Conservation (phyloP, 2,797 vertebrate species). For the Coranthus polyacanthus region DNA sequence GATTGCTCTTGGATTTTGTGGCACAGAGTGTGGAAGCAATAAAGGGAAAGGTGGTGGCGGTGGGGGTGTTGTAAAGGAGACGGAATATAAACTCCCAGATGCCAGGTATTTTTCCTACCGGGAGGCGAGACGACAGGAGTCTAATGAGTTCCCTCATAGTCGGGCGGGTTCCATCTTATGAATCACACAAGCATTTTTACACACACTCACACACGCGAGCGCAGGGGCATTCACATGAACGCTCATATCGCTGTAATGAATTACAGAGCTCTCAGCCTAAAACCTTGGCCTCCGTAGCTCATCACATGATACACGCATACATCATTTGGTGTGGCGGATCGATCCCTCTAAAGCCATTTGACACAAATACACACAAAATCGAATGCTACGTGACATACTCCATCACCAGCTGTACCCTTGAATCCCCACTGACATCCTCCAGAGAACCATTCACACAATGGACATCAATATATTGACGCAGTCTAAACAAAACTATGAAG, state of each 20-base stretch:
- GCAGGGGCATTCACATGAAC: conserved; percentile 4
- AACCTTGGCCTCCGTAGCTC: conserved; percentile 68
- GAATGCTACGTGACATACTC: conserved; percentile 53
- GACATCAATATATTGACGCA: conserved; percentile 59
- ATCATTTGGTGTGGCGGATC: conserved; percentile 56
- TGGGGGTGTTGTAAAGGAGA: conserved; percentile 70
- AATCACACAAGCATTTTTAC: conserved; percentile 66
- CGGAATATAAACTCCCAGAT: conserved; percentile 80
- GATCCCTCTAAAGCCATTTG: conserved; percentile 56
- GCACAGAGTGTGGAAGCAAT: conserved; percentile 74
- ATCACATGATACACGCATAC: conserved; percentile 61
- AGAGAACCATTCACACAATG: conserved; percentile 45
- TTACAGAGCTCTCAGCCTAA: conserved; percentile 67
- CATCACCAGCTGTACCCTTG: conserved; percentile 54
- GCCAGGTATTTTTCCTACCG: conserved; percentile 78
- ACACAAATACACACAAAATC: conserved; percentile 67
- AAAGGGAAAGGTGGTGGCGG: conserved; percentile 52
- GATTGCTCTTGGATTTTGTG: conserved; percentile 79
- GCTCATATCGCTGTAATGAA: conserved; percentile 63
- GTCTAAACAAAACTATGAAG: conserved; percentile 37
- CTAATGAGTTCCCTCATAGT: conserved; percentile 80
- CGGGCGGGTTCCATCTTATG: conserved; percentile 69
- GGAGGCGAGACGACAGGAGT: conserved; percentile 76
- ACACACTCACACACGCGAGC: conserved; percentile 20
- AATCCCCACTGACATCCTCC: conserved; percentile 51